These are phyloP conservation scores for Paradoxurus hermaphroditus DNA, from an alignment of 2,113 vertebrate genomes.

Conservation along the genomic window DNA sequence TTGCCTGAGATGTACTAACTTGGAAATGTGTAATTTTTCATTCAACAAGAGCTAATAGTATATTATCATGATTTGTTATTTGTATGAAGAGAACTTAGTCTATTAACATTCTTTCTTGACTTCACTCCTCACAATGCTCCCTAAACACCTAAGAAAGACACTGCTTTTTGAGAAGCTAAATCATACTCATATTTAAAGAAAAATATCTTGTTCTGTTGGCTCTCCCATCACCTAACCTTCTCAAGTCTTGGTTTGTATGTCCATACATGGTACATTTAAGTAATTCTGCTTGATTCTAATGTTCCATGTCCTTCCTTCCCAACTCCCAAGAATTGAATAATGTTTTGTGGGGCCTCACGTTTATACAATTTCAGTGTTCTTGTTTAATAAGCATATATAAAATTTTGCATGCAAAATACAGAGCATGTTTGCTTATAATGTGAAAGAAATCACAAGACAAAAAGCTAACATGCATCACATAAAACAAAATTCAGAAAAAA, in stretches of 20 bases:
- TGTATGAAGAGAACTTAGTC: background rate
- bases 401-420: background rate
- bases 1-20: background rate
- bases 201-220: background rate
- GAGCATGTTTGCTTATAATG: background rate
- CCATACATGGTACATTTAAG: background rate
- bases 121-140: too few relatives aligned
- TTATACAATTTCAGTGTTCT: background rate
- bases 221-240: background rate
- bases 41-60: background rate
- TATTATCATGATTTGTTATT: background rate
- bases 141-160: background rate
- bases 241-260: background rate
- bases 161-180: background rate
- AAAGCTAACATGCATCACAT: background rate
- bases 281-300: background rate
- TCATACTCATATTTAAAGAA: background rate
- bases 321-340: background rate
- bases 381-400: background rate
- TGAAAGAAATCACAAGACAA: background rate
- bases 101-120: background rate
- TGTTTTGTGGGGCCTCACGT: background rate
- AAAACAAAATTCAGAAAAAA: background rate
- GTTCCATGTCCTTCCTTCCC: background rate
- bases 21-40: background rate